Percentiles rank a stretch among this genome's conserved stretches.
Conservation (phyloP, 2,888 invertebrate species). For the Cacoxenus indagator region DNA sequence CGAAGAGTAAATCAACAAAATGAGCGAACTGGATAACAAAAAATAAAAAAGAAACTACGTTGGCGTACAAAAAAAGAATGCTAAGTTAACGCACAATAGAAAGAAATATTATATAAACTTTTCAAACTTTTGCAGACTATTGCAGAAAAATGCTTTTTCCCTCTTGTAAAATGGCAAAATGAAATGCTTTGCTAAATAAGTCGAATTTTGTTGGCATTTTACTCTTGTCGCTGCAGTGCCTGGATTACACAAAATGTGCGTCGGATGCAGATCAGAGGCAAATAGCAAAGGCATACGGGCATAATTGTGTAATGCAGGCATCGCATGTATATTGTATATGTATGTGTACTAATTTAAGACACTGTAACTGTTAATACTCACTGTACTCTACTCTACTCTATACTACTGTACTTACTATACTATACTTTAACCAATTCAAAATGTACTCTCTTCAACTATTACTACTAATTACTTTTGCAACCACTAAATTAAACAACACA, state of each 20-base stretch:
- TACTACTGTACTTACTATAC: conserved; percentile 24
- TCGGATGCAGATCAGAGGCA: conserved; percentile 1
- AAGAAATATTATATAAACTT: background rate
- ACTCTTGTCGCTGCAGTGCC: conserved; percentile 46
- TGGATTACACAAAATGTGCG: conserved; percentile 46
- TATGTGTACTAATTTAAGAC: conserved; percentile 51
- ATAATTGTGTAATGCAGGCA: conserved; percentile 50
- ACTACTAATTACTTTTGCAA: conserved; percentile 9
- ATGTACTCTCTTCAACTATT: conserved; percentile 21
- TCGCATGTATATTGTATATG: conserved; percentile 51
- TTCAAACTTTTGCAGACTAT: conserved; percentile 6
- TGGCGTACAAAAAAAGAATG: background rate
- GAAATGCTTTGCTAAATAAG: background rate
- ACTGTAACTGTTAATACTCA: conserved; percentile 22
- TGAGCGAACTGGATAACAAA: conserved; percentile 16
- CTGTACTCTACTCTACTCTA: conserved; percentile 23
- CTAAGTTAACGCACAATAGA: background rate
- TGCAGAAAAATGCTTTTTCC: conserved; percentile 53
- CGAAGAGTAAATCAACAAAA: conserved; percentile 15
- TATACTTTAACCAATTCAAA: too few species aligned
- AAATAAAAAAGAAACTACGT: conserved; percentile 1
- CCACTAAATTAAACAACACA: conserved; percentile 8
- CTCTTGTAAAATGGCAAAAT: conserved; percentile 45
- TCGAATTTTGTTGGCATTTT: conserved; percentile 42
- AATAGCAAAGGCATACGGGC: background rate